Base-by-base conservation (phyloP, 1,140 invertebrate species). In the Calliopsis andreniformis region DNA sequence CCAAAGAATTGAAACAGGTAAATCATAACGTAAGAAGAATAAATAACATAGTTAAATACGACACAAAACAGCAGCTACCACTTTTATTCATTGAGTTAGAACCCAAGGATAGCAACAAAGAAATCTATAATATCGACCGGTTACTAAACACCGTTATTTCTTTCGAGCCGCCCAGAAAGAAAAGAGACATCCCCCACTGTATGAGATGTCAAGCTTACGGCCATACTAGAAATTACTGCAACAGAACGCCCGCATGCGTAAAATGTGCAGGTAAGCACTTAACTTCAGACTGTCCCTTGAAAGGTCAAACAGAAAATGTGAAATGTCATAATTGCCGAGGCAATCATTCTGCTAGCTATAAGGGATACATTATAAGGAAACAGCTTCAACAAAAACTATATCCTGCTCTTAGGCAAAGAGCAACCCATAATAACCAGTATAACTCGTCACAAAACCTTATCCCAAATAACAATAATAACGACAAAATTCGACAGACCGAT, bases 1-100 rank as follows among this genome's bases (percentile, higher is more conserved):
- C 14, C 42, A 14, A 10, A 3, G 42, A 43, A 14, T 10, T 43
- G 14, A 43, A 43, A 43, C 6, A 12, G 1, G 6, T 43, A 2
- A 10, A 10, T 6, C 42, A 43, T 43, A 6, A 43, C 6, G 42
- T 6, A 43, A 12, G 8, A 2, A 43, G 14, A n/a, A 14, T 43
- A 2, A 43, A 43, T 12, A 43, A 43, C 14, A 43, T 43, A 8
- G 14, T 43, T 10, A 43, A 43, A 43, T 10, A 43, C 1, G 42
- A 51, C 16, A 78, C 53, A 14, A 66, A 66, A 75, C 53, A 79
- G 7, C 88, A 84, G 32, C 78, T 89, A 16, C 76, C 84, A 0
- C 42, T 88, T 45, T 89, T 90, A 56, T 88, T 86, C 53, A 63
- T 90, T 23, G 87, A 90, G 39, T 28, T 90, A 25, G 81, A 88